Percentiles rank a stretch among this genome's conserved stretches.
Evolutionary conservation across 2,797 vertebrate species (phyloP).

Genomic region (Schizopygopsis pylzovi): DNA sequence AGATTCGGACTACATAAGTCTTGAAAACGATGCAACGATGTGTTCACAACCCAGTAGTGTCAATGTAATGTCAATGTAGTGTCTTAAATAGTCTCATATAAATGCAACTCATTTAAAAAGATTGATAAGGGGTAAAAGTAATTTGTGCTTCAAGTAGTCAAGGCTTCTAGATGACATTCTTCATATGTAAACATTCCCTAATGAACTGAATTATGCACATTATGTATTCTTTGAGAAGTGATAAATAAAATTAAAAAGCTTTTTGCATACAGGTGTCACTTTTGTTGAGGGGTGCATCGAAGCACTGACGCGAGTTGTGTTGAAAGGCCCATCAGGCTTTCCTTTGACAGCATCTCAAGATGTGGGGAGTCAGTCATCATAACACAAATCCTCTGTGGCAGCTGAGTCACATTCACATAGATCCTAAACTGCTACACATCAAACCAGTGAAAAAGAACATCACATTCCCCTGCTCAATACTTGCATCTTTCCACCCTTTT

Average conservation of each 20-base stretch:
- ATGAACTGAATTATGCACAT: neutral
- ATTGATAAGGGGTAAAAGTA: neutral
- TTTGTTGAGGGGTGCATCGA: neutral
- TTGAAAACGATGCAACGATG: neutral
- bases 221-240: neutral
- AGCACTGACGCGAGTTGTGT: neutral
- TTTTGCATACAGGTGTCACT: neutral
- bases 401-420: conserved; percentile 28
- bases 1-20: neutral
- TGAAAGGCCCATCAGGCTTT: conserved; percentile 10
- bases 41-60: neutral
- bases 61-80: no score
- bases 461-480: conserved; percentile 2
- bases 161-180: neutral
- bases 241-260: neutral
- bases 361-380: conserved; percentile 6
- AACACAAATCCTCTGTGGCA: conserved; percentile 10
- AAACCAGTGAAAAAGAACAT: conserved; percentile 18
- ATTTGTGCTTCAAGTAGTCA: neutral
- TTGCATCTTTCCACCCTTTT: neutral
- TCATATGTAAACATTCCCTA: neutral
- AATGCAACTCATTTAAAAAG: neutral
- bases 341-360: conserved; percentile 16
- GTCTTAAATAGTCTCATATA: neutral
- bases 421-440: conserved; percentile 11